Evolutionary conservation across 2,113 vertebrate species (phyloP).

Genomic region (Promerops cafer): DNA sequence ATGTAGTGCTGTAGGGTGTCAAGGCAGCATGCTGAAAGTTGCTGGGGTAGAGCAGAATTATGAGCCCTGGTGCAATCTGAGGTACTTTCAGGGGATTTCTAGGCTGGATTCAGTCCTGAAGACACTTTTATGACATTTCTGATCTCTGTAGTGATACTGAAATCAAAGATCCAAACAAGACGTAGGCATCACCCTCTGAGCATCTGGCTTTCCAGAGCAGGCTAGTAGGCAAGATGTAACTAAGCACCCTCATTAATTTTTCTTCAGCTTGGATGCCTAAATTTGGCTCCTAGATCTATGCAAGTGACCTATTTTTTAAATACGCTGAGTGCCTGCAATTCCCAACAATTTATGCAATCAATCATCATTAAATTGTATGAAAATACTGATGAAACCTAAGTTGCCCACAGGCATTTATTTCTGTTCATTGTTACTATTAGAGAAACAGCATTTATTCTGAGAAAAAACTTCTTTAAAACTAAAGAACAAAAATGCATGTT

Average conservation of each 20-base stretch:
- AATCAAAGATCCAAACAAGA: not conserved
- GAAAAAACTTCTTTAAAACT: not conserved
- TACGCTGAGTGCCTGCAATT: not conserved
- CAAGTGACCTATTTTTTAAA: slow-evolving; percentile 11
- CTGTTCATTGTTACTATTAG: not conserved
- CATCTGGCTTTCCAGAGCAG: not conserved
- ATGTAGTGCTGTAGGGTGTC: not conserved
- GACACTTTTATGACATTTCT: not conserved
- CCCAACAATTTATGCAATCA: slow-evolving; percentile 1
- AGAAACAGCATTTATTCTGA: not conserved
- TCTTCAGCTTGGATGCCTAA: not conserved
- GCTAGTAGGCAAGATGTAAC: not conserved
- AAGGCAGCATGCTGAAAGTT: not conserved
- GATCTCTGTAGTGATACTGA: not conserved
- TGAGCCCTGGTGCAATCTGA: not conserved
- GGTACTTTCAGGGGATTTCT: not conserved
- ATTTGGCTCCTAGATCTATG: not conserved
- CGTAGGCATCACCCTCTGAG: not conserved
- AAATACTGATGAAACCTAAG: slow-evolving; percentile 5
- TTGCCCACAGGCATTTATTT: not conserved
- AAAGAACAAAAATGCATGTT: not conserved
- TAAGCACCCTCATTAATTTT: not conserved
- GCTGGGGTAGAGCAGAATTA: not conserved
- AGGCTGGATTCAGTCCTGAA: not conserved
- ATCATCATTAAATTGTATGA: not conserved